Evolutionary conservation across 2,797 vertebrate species (phyloP).

Genomic region (Gymnoscopelus microlampas): DNA sequence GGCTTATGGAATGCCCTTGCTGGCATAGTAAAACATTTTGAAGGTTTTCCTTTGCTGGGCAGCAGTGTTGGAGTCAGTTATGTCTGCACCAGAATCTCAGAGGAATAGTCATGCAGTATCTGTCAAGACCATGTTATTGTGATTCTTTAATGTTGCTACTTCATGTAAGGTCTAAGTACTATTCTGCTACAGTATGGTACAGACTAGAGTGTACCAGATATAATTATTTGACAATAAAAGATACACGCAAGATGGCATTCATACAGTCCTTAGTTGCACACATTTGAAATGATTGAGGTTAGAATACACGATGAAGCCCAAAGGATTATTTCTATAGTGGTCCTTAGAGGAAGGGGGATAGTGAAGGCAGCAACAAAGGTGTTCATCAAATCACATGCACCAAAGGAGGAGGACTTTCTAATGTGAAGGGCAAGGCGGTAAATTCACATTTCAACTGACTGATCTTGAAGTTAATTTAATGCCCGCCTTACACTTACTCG

Average conservation of each 20-base stretch:
- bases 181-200: not conserved
- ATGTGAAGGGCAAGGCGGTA: not conserved
- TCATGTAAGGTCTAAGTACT: slow-evolving; percentile 27
- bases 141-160: slow-evolving; percentile 33
- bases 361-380: too few relatives aligned
- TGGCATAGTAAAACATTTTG: slow-evolving; percentile 32
- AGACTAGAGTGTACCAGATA: not conserved
- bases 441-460: not conserved
- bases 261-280: too few relatives aligned
- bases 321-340: too few relatives aligned
- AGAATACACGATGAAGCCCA: too few relatives aligned
- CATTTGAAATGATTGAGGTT: too few relatives aligned
- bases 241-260: too few relatives aligned
- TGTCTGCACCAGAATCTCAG: slow-evolving; percentile 32
- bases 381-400: too few relatives aligned
- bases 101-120: slow-evolving; percentile 33
- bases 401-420: slow-evolving; percentile 5
- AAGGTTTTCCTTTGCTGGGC: slow-evolving; percentile 28
- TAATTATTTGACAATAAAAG: too few relatives aligned
- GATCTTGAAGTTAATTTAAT: slow-evolving; percentile 11
- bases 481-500: too few relatives aligned
- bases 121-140: slow-evolving; percentile 33
- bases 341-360: too few relatives aligned
- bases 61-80: slow-evolving; percentile 42
- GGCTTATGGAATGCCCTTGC: slow-evolving; percentile 53